Conservation (phyloP, 2,888 invertebrate genomes). For the Pimpla rufipes region DNA sequence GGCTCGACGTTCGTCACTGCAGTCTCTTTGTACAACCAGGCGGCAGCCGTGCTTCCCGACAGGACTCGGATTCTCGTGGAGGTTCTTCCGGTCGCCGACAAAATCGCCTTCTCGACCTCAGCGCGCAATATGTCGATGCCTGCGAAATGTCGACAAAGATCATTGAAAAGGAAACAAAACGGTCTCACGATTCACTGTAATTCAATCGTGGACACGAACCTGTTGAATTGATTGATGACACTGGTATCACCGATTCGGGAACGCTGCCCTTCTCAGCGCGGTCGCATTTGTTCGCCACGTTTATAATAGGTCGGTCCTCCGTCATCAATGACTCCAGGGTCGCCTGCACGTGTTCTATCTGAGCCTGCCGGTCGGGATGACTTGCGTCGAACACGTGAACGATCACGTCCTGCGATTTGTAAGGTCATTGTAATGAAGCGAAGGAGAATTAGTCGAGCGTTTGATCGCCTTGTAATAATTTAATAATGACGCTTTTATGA, state of each 20-base stretch:
- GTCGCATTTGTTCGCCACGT: slow-evolving; percentile 92
- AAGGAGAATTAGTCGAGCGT: neutral
- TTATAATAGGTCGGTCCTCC: slow-evolving; percentile 86
- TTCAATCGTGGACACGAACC: slow-evolving; percentile 77
- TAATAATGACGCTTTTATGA: neutral
- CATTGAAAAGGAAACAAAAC: neutral
- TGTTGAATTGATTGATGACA: slow-evolving; percentile 86
- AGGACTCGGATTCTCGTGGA: slow-evolving; percentile 87
- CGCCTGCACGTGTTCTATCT: slow-evolving; percentile 89
- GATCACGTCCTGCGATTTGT: slow-evolving; percentile 89
- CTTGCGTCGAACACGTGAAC: slow-evolving; percentile 93
- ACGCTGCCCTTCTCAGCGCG: slow-evolving; percentile 80
- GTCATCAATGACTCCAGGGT: slow-evolving; percentile 88
- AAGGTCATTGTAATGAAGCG: slow-evolving; percentile 1
- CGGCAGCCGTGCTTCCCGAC: slow-evolving; percentile 87
- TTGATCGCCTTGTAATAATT: neutral
- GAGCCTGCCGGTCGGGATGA: slow-evolving; percentile 90
- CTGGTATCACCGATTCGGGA: slow-evolving; percentile 80
- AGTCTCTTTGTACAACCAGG: slow-evolving; percentile 89
- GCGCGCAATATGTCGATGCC: slow-evolving; percentile 85
- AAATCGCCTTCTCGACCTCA: slow-evolving; percentile 86
- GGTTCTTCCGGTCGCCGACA: slow-evolving; percentile 86
- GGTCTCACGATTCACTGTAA: neutral
- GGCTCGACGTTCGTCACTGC: slow-evolving; percentile 86
- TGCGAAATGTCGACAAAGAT: slow-evolving; percentile 67